Evolutionary conservation across 35 echinoderm and acorn worm genomes (phyloP), one percentile per base, ranked within the genome.

Genomic region (Lytechinus pictus): DNA sequence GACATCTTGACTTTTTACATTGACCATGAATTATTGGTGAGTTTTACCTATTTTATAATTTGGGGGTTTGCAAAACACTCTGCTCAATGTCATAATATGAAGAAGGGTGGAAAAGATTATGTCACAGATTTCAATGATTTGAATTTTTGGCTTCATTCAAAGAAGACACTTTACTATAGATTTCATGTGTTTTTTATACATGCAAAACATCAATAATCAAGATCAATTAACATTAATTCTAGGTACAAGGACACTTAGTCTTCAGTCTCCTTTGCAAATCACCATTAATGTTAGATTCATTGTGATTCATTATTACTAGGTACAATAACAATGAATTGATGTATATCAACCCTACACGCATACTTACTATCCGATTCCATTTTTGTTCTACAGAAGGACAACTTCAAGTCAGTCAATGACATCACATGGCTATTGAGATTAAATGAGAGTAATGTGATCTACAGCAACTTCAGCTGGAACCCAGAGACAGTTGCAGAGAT

Each of bases 391-490:
- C 61, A 97, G 97, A 88, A 92, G 91, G 95, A 95, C 52, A 97
- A 96, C 60, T 94, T 96, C 9, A 96, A 96, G 53, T 56, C 11
- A 3, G 91, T 97, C 94, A 91, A 97, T 66, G 98, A 99, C 86
- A 66, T 99, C 51, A 97, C 87, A 12, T 96, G 95, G 87, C 89
- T 98, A 54, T 55, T 99, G 54, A 98, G 92, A 91, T 91, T 99
- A 86, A 99, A 99, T 94, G 52, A 97, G 72, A 99, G 97, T 87
- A 95, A 97, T 95, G 96, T 99, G 52, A 96, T 99, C 58, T 98
- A 99, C 94, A 97, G 96, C 92, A 99, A 99, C 95, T 97, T 99
- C 92, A 98, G 96, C 89, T 99, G 98, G 98, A 97, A 99, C 61
- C 98, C 98, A 94, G 96, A 97, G 86, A 96, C 97, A 3, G 71